A percentile compares a stretch with the other conserved stretches of the same genome.
Conservation (phyloP, 2,888 invertebrate genomes). For the Bursaphelenchus okinawaensis region DNA sequence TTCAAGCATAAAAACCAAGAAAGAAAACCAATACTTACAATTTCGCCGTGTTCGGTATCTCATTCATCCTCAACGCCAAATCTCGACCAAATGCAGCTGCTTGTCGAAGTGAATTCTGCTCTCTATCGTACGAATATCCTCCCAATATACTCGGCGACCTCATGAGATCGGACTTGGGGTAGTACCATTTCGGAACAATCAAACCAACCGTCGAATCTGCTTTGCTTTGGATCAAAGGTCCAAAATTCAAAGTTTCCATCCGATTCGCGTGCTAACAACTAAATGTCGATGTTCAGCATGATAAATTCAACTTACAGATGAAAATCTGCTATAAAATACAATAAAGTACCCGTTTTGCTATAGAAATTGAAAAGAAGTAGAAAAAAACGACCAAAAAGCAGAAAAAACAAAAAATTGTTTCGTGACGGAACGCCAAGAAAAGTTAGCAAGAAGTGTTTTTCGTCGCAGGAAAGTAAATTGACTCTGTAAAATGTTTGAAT, state of each 20-base stretch:
- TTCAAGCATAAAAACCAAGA: constrained; percentile 1
- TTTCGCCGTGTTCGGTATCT: not conserved
- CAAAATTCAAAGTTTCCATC: not conserved
- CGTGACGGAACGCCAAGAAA: too few relatives aligned
- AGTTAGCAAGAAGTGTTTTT: too few relatives aligned
- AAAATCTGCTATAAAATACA: not conserved
- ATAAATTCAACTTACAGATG: not conserved
- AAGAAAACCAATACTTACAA: not conserved
- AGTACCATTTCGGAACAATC: constrained; percentile 30
- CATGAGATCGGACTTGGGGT: constrained; percentile 38
- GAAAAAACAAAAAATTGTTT: too few relatives aligned
- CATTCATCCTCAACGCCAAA: constrained; percentile 71
- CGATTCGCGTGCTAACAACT: too few relatives aligned
- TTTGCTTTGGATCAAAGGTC: not conserved
- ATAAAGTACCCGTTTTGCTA: not conserved
- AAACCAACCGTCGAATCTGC: not conserved
- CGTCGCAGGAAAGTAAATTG: too few relatives aligned
- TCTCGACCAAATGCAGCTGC: constrained; percentile 97
- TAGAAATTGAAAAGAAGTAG: not conserved
- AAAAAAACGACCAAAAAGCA: not conserved
- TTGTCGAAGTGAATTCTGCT: constrained; percentile 88
- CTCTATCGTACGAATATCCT: constrained; percentile 70
- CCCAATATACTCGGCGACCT: constrained; percentile 54
- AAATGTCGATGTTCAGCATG: not conserved
- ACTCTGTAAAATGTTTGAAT: too few relatives aligned